These are phyloP conservation scores for Manis javanica DNA, from an alignment of 2,797 vertebrate genomes.

Conservation along the genomic window DNA sequence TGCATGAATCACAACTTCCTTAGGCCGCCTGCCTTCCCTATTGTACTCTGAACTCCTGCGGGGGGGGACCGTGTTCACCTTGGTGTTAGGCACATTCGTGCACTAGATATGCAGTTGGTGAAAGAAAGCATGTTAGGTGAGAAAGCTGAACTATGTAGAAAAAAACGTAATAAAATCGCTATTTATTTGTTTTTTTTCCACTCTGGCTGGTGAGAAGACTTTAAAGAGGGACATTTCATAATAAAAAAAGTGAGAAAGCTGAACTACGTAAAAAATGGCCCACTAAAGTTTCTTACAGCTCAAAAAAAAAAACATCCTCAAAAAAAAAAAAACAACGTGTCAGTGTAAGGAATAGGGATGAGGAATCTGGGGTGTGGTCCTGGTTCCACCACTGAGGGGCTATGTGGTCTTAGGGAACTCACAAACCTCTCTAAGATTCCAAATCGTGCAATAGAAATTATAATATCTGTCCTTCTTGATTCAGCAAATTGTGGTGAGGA, in stretches of 20 bases:
- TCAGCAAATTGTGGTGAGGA: neutral
- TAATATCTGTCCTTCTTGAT: constrained; percentile 1
- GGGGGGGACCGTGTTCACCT: neutral
- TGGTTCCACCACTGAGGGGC: neutral
- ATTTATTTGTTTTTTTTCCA: too few species aligned
- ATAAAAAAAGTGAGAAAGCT: neutral
- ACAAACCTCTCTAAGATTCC: constrained; percentile 3
- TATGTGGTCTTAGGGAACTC: neutral
- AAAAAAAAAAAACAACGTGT: neutral
- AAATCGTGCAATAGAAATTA: neutral
- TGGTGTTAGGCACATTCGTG: neutral
- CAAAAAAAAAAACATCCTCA: too few species aligned
- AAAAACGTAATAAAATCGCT: too few species aligned
- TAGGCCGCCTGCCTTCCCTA: neutral
- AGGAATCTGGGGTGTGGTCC: constrained; percentile 15
- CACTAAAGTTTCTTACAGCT: neutral
- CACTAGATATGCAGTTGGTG: neutral
- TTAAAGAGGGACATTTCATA: too few species aligned
- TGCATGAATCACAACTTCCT: neutral
- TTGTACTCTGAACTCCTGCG: neutral
- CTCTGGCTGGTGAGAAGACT: too few species aligned
- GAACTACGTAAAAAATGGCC: neutral
- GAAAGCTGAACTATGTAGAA: neutral
- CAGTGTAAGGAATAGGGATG: neutral
- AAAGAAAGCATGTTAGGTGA: neutral